Evolutionary conservation across 1,140 invertebrate species (phyloP).

Genomic region (Ptiloglossa arizonensis): DNA sequence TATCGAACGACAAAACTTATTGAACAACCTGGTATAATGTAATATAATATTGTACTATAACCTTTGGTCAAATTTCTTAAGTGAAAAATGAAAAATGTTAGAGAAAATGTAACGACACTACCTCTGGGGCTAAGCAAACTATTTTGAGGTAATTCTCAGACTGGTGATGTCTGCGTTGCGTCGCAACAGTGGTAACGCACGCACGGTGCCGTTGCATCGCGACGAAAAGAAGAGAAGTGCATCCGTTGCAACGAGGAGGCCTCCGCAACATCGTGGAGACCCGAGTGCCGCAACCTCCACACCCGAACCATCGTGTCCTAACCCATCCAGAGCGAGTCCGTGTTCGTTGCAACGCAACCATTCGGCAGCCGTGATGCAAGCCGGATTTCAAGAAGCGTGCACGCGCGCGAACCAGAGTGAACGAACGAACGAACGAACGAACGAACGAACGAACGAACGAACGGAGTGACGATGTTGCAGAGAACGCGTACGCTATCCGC

Average conservation of each 20-base stretch:
- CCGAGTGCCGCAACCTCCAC: background rate
- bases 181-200: background rate
- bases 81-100: too few species aligned
- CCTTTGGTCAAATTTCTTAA: too few species aligned
- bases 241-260: background rate
- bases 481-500: background rate
- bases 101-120: too few species aligned
- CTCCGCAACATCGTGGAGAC: background rate
- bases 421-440: background rate
- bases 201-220: background rate
- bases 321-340: background rate
- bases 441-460: constrained; percentile 15
- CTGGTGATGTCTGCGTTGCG: too few species aligned
- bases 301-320: background rate
- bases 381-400: background rate
- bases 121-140: too few species aligned
- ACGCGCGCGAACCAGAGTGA: background rate
- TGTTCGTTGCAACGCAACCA: background rate
- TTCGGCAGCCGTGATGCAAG: constrained; percentile 22
- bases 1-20: too few species aligned
- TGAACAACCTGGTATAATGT: too few species aligned
- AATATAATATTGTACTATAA: too few species aligned
- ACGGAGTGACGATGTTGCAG: background rate
- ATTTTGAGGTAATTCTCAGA: too few species aligned
- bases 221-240: background rate